Base-by-base conservation (phyloP, 2,113 vertebrate genomes). In the Pachypanchax playfairii region DNA sequence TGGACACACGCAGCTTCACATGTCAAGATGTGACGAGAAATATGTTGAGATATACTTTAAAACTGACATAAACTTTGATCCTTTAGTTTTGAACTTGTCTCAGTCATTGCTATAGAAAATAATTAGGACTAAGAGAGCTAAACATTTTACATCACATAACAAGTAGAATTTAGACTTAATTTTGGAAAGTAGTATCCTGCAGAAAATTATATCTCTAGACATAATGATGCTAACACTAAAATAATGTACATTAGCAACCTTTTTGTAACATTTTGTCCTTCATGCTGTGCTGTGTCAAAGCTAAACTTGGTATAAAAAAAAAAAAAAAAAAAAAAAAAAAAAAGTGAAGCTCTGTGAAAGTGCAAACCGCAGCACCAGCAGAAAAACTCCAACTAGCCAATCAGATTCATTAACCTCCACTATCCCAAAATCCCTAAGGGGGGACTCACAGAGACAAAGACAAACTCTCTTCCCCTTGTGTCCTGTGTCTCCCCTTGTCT, bases 381-480 rank as follows among this genome's bases (percentile, higher is more conserved):
- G 83, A 88, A 89, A 88, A 89, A 80, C 87, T 87, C 75, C 61
- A 65, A 85, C 46, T 69, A 86, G 64, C 83, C 86, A 87, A 91
- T 89, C 88, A 89, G 73, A 83, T 84, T 90, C 90, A 91, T 91
- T 92, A 93, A 90, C 89, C 89, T 88, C 83, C 73, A 87, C 82
- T 67, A 84, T 87, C 75, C 85, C 77, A 85, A 79, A 85, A 84
- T 83, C 81, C 85, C 87, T 71, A 70, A 49, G 28, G 70, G 79
- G 82, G 77, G 57, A 77, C 78, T 72, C 56, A 81, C 61, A 79
- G 77, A 91, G 88, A 91, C 86, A 92, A 87, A 90, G 88, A 91
- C 88, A 91, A 91, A 90, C 88, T 85, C 85, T 78, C 69, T 79
- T 69, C 70, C 73, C 66, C 78, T 67, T 69, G 85, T 84, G 84